Conservation (phyloP, 2,888 invertebrate genomes). For the Caenorhabditis sp. region DNA sequence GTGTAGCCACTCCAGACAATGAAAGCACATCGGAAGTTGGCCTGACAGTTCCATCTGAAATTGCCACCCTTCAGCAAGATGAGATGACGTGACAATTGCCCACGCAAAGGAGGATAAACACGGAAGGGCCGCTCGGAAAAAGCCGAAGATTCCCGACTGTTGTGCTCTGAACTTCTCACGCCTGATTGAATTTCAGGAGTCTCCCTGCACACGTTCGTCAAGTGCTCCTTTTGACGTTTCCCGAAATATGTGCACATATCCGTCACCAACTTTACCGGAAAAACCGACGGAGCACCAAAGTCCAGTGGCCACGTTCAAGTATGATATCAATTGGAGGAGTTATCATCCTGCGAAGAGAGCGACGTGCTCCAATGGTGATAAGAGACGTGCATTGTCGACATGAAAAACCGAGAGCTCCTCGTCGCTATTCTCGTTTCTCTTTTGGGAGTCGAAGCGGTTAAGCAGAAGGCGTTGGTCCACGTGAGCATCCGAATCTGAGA, state of each 20-base stretch:
- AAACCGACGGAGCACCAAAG: constrained; percentile 21
- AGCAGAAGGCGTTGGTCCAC: constrained; percentile 8
- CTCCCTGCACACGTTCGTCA: constrained; percentile 10
- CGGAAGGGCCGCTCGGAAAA: neutral
- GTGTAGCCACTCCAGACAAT: too few species aligned
- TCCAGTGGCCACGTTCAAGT: constrained; percentile 23
- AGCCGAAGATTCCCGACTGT: constrained; percentile 2
- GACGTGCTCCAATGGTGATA: constrained; percentile 1
- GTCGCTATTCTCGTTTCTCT: constrained; percentile 9
- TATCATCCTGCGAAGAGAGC: constrained; percentile 1
- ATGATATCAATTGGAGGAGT: constrained; percentile 22
- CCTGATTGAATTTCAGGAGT: constrained; percentile 34
- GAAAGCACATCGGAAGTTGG: too few species aligned
- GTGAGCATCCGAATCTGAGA: neutral
- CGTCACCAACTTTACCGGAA: neutral
- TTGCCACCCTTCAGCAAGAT: neutral
- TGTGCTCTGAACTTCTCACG: constrained; percentile 47
- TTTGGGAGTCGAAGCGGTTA: neutral
- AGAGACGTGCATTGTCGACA: constrained; percentile 22
- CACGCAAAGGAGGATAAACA: constrained; percentile 1
- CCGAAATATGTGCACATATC: neutral
- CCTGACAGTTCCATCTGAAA: constrained; percentile 4
- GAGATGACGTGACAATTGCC: constrained; percentile 15
- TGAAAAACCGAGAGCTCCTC: constrained; percentile 14
- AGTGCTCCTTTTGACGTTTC: neutral